These are phyloP conservation scores for Variabilichromis moorii DNA, from an alignment of 2,113 vertebrate genomes.

Conservation along the genomic window DNA sequence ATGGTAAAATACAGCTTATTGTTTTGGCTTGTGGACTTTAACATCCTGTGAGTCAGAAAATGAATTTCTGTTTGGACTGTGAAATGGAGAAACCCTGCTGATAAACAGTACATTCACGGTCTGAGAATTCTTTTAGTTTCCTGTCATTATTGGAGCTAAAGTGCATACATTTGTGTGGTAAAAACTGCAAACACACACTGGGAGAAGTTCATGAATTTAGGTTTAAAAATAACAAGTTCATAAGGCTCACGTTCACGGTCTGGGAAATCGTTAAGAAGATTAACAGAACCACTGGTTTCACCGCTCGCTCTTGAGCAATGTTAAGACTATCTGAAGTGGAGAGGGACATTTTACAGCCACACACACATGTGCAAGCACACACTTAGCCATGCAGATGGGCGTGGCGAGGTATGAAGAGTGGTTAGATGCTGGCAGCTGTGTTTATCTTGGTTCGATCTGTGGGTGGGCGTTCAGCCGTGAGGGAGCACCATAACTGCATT, in stretches of 20 bases:
- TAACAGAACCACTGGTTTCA: neutral
- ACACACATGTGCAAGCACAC: neutral
- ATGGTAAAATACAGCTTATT: neutral
- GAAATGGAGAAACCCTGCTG: neutral
- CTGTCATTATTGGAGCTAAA: neutral
- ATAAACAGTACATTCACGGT: neutral
- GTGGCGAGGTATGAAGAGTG: neutral
- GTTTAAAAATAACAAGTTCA: neutral
- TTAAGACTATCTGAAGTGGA: neutral
- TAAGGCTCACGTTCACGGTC: neutral
- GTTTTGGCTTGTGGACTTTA: neutral
- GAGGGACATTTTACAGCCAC: neutral
- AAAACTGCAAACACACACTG: neutral
- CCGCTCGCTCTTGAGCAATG: neutral
- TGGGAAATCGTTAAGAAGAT: neutral
- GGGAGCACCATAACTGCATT: neutral
- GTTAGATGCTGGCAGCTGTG: conserved; percentile 55
- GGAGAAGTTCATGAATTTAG: neutral
- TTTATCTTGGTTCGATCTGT: conserved; percentile 52
- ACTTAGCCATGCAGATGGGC: neutral
- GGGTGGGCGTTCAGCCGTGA: conserved; percentile 9
- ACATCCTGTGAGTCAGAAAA: neutral
- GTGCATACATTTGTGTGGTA: neutral
- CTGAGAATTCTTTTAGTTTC: neutral
- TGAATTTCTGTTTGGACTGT: neutral